Evolutionary conservation across 2,113 vertebrate species (phyloP).

Genomic region (Macroglossus sobrinus): DNA sequence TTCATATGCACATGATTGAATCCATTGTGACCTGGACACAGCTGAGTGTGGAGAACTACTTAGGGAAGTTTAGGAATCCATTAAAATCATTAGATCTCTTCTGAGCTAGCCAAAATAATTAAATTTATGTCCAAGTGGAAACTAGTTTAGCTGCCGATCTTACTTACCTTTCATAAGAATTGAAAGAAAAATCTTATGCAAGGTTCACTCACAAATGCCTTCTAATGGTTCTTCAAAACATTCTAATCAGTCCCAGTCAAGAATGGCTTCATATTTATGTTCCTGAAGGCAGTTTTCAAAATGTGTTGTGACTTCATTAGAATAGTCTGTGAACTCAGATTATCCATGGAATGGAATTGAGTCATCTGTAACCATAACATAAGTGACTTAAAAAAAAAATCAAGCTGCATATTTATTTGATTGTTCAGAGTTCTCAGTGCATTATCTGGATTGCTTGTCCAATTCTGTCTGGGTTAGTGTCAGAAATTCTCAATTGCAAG

Average conservation of each 20-base stretch:
- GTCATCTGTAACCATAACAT: slow-evolving; percentile 14
- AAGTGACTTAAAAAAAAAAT: slow-evolving; percentile 8
- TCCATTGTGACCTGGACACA: background rate
- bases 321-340: background rate
- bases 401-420: slow-evolving; percentile 51
- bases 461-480: slow-evolving; percentile 65
- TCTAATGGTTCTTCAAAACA: slow-evolving; percentile 54
- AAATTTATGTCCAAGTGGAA: slow-evolving; percentile 49
- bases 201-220: slow-evolving; percentile 1
- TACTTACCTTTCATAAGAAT: slow-evolving; percentile 56
- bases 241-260: slow-evolving; percentile 20
- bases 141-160: slow-evolving; percentile 6
- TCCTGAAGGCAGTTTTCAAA: background rate
- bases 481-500: slow-evolving; percentile 49
- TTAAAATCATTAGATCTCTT: slow-evolving; percentile 64
- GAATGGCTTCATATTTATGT: slow-evolving; percentile 33
- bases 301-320: slow-evolving; percentile 50
- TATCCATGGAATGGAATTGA: slow-evolving; percentile 16
- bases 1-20: background rate
- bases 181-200: slow-evolving; percentile 41
- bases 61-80: slow-evolving; percentile 53
- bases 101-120: slow-evolving; percentile 55
- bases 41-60: slow-evolving; percentile 51
- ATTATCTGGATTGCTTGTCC: slow-evolving; percentile 62
- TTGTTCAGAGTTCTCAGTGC: slow-evolving; percentile 41